Conservation (phyloP, 2,888 invertebrate genomes). For the Eucera pruinosa region DNA sequence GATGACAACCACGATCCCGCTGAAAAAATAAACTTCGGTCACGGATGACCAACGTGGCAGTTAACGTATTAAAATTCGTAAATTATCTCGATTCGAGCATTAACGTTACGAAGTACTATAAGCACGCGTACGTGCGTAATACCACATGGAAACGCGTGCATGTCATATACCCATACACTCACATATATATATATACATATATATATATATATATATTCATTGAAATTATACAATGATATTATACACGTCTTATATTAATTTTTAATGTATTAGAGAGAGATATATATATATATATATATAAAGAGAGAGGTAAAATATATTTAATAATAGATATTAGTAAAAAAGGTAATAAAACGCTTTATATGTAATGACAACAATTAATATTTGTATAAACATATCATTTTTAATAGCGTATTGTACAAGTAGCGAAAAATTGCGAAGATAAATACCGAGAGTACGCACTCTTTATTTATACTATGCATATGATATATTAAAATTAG, state of each 20-base stretch:
- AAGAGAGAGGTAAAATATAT: constrained; percentile 31
- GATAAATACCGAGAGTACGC: constrained; percentile 3
- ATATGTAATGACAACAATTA: background rate
- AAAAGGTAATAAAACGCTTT: constrained; percentile 49
- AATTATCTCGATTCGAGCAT: background rate
- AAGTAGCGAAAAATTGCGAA: constrained; percentile 20
- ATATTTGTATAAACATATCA: background rate
- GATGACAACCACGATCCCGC: no score
- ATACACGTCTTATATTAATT: constrained; percentile 64
- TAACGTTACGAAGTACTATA: background rate
- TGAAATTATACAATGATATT: constrained; percentile 15
- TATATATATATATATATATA: constrained; percentile 18
- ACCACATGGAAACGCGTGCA: no score
- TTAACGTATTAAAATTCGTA: constrained; percentile 37
- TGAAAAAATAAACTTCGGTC: no score
- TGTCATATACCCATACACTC: background rate
- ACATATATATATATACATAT: background rate
- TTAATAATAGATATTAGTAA: constrained; percentile 29
- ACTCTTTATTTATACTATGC: constrained; percentile 48
- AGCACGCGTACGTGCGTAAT: background rate
- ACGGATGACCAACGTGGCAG: no score
- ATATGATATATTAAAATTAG: constrained; percentile 27
- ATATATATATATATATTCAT: background rate
- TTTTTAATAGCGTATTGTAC: background rate
- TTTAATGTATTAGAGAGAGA: constrained; percentile 54